phyloP scores from a whole-genome alignment of 1,140 invertebrate genomes.

The Diorhabda carinulata region DNA sequence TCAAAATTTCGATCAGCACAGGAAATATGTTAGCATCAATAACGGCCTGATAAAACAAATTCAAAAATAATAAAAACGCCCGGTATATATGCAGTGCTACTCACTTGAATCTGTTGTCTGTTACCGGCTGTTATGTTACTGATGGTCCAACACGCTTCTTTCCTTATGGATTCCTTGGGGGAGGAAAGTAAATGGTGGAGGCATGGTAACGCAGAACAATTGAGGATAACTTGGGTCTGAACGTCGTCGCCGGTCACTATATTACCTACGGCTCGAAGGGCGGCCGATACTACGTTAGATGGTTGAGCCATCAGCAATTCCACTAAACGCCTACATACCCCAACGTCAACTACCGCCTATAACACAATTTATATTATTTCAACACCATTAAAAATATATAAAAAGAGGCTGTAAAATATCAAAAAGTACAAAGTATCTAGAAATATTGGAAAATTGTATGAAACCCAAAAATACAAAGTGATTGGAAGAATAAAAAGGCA shows the following conservation, averaged over 20 bases:
- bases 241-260: slow-evolving; percentile 97
- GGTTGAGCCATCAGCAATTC: slow-evolving; percentile 90
- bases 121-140: slow-evolving; percentile 98
- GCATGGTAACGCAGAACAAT: slow-evolving; percentile 85
- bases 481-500: no score
- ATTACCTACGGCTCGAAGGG: slow-evolving; percentile 92
- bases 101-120: slow-evolving; percentile 83
- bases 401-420: no score
- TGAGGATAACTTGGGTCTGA: slow-evolving; percentile 92
- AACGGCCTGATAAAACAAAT: slow-evolving; percentile 64
- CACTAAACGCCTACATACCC: slow-evolving; percentile 89
- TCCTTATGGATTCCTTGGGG: slow-evolving; percentile 80
- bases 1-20: slow-evolving; percentile 84
- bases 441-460: no score
- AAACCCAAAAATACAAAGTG: no score
- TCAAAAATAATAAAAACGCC: background rate
- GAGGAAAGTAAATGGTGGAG: slow-evolving; percentile 77
- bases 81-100: background rate
- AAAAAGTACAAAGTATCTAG: no score
- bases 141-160: slow-evolving; percentile 98
- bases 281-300: slow-evolving; percentile 91
- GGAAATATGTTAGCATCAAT: slow-evolving; percentile 96
- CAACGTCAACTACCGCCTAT: slow-evolving; percentile 94
- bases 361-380: slow-evolving; percentile 10
- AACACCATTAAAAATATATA: no score